Evolutionary conservation across 2,888 invertebrate species (phyloP).

Genomic region (Nephrotoma appendiculata): DNA sequence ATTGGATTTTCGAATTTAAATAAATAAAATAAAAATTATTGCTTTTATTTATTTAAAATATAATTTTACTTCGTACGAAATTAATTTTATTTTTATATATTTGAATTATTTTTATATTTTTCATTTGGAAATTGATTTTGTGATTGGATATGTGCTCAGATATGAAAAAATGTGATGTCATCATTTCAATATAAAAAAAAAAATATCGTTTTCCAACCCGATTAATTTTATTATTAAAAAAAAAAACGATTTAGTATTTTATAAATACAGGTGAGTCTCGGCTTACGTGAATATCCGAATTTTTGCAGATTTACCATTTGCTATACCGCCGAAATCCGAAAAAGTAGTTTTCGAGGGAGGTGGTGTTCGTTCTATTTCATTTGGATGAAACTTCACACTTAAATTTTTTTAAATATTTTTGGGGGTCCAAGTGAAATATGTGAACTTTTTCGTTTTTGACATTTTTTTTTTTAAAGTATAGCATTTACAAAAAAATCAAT

Average conservation of each 20-base stretch:
- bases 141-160: neutral
- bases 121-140: neutral
- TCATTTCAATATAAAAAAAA: neutral
- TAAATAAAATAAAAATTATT: neutral
- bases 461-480: too few relatives aligned
- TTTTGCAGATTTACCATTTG: too few relatives aligned
- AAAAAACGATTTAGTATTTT: neutral
- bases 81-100: neutral
- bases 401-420: too few relatives aligned
- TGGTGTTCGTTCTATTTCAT: too few relatives aligned
- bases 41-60: neutral
- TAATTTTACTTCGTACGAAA: neutral
- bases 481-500: too few relatives aligned
- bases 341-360: too few relatives aligned
- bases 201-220: neutral
- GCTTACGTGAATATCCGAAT: neutral
- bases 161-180: neutral
- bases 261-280: neutral
- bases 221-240: neutral
- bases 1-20: neutral
- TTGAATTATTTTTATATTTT: neutral
- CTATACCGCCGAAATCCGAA: too few relatives aligned
- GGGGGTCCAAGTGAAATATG: too few relatives aligned
- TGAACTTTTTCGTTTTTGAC: too few relatives aligned
- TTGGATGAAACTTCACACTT: too few relatives aligned